Base-by-base conservation (phyloP, 2,797 vertebrate species). In the Phoebastria nigripes region DNA sequence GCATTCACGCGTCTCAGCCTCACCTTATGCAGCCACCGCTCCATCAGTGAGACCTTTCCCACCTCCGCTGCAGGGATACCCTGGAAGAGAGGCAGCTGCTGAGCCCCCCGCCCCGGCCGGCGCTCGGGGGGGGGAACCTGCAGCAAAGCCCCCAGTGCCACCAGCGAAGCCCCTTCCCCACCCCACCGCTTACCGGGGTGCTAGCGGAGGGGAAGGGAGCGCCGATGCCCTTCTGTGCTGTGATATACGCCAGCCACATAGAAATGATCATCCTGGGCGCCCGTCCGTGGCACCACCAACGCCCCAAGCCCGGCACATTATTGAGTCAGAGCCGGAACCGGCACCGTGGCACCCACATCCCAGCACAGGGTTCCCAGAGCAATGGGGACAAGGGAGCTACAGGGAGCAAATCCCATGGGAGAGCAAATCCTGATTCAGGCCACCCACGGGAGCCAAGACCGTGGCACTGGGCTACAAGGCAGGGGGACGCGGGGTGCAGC, bases 251-350 rank as follows among this genome's bases (percentile, higher is more conserved):
- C 59, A 97, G 89, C 98, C 97, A 98, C 37, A 71, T 37, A 51
- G 95, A 93, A 63, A 98, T 31, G 3, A 98, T 97, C 97, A 97
- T 97, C 51, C 86, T 85, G 62, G 55, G 33, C 12, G 51, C 47
- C 20, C 5, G 16, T 14, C 1, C 2, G 21, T 14, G 13, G 20
- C n/a, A 26, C 28, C 5, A 4, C 44, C 10, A 3, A 2, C 1
- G 12, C 13, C 15, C 41, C 5, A 1, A 55, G 44, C 49, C 31
- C 7, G 0, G 49, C 8, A 10, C 41, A 22, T 35, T 62, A 4
- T 41, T 37, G 49, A 8, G 61, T 82, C 15, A 39, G 44, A 24
- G 29, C 4, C 1, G 25, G 87, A 87, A 93, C 47, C 12, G 17
- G n/a, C 5, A 5, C 61, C 31, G 8, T 3, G 7, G n/a, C 49